These are phyloP conservation scores for Leptosomus discolor DNA, from an alignment of 2,113 vertebrate genomes.

Conservation along the genomic window DNA sequence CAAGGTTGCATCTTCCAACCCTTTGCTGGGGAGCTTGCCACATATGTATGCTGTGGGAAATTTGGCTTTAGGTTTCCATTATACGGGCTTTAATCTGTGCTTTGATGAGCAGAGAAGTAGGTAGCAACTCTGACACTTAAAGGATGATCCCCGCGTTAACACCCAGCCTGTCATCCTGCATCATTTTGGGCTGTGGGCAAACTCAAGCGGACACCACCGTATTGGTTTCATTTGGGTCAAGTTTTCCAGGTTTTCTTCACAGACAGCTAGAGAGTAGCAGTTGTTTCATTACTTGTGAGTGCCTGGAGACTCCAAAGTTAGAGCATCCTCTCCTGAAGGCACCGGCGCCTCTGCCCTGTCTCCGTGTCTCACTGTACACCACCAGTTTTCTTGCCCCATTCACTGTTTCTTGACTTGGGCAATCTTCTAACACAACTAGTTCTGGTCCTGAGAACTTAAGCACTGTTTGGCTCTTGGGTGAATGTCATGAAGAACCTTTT, in stretches of 20 bases:
- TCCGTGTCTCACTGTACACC: fast-evolving
- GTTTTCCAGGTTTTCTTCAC: not conserved
- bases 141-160: not conserved
- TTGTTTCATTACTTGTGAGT: not conserved
- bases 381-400: not conserved
- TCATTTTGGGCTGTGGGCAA: not conserved
- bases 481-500: not conserved
- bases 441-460: not conserved
- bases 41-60: fast-evolving
- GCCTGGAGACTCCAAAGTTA: not conserved
- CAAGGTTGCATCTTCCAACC: not conserved
- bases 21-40: not conserved
- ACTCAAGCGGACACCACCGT: not conserved
- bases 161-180: fast-evolving
- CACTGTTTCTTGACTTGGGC: not conserved
- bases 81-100: fast-evolving
- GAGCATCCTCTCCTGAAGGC: not conserved
- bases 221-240: not conserved
- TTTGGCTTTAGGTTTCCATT: not conserved
- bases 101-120: not conserved
- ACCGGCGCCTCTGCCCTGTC: fast-evolving
- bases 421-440: not conserved
- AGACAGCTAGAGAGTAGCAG: not conserved
- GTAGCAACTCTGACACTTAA: not conserved
- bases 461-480: not conserved